These are phyloP conservation scores for Tamias sibiricus DNA, from an alignment of 2,113 vertebrate genomes.

Conservation along the genomic window DNA sequence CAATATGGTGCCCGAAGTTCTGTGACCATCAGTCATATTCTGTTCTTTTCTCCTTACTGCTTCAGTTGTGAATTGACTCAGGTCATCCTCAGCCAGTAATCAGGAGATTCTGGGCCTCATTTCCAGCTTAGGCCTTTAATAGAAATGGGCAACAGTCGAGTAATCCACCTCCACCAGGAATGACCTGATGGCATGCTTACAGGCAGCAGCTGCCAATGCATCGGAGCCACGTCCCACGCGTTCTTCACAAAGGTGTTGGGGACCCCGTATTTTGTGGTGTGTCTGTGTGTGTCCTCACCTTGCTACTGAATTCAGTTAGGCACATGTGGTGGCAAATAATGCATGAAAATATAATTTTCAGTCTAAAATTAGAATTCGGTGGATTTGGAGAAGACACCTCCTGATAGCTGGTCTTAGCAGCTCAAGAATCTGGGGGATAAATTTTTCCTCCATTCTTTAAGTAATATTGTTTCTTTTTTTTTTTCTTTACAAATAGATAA, in stretches of 20 bases:
- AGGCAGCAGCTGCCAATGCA: neutral
- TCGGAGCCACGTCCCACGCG: neutral
- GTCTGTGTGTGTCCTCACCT: neutral
- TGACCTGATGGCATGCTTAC: neutral
- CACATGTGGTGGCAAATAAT: neutral
- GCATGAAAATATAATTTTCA: neutral
- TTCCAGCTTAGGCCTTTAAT: neutral
- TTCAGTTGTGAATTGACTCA: neutral
- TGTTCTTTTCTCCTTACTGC: neutral
- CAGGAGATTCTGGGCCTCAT: neutral
- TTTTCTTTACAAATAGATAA: neutral
- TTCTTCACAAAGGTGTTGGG: neutral
- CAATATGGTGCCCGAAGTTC: neutral
- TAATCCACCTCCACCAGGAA: neutral
- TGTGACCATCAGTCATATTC: accelerated
- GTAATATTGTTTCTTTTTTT: neutral
- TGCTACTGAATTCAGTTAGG: neutral
- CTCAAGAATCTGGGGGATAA: neutral
- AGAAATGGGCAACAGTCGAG: neutral
- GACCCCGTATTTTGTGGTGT: neutral
- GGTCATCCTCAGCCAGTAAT: neutral
- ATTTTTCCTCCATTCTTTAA: neutral
- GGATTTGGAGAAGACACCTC: neutral
- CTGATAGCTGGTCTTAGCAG: neutral
- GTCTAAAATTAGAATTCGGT: neutral